Evolutionary conservation across 1,140 invertebrate species (phyloP), one percentile per base, ranked within the genome.

Genomic region (Calliopsis andreniformis): DNA sequence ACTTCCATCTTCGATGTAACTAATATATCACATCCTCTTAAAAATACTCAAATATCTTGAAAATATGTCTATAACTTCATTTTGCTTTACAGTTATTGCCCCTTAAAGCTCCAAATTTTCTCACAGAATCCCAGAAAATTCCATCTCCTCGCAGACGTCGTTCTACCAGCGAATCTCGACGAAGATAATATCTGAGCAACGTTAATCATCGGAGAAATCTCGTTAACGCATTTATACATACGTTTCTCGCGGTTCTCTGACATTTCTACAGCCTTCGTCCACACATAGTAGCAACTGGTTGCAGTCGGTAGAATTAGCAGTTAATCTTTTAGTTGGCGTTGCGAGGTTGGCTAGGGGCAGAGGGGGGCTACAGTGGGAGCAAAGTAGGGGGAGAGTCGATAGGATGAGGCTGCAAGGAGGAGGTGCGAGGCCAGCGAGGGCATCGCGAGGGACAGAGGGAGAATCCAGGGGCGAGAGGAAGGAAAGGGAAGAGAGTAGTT

Each of bases 241-340:
- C 51, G 66, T 68, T 76, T 78, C 78, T 80, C 75, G 42, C 49
- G 53, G 82, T 85, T 80, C 42, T 79, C 80, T 79, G 72, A 85
- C 78, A 79, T 79, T 78, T 78, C 20, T 67, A 39, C 45, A 61
- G 69, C 78, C 76, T 59, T 62, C 69, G 79, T 81, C 56, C 71
- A 49, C 73, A 70, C 79, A 85, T 69, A 82, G 77, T 78, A 89
- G 87, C 87, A 89, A 89, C 87, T 88, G 82, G 86, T 90, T 87
- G 89, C 79, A 82, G 85, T 82, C 81, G 80, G 85, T 83, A 87
- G 84, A 88, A 90, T 91, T 86, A 87, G 81, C 86, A 73, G 90
- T 91, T 89, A 90, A 89, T 90, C 86, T 87, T 87, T 84, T 35
- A 64, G 59, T 80, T 84, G 79, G 73, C 76, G 67, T 75, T 79